Base-by-base conservation (phyloP, 2,797 vertebrate species). In the Eulemur rubriventer region DNA sequence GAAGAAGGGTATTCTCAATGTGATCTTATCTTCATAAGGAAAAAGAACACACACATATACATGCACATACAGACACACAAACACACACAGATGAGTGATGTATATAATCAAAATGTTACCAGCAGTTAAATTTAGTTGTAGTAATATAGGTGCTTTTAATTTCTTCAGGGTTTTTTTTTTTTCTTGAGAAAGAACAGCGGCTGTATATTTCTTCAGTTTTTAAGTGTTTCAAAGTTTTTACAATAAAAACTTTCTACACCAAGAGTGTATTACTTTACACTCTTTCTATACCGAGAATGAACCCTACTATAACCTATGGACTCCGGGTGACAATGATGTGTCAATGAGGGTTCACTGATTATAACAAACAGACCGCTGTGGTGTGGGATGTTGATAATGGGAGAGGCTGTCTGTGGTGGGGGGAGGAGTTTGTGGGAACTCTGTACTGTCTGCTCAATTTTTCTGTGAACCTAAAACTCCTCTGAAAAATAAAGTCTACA, bases 381-480 rank as follows among this genome's bases (percentile, higher is more conserved):
- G 30, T 5, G 18, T 11, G 7, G 26, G 57, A 10, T 33, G 6
- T 1, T 13, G 8, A 28, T 8, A 30, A 18, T 3, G 2, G 38
- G 22, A 8, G n/a, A 50, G 33, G 0, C 24, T 46, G 8, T 4
- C 50, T 9, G 8, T 24, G 14, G 41, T 2, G 3, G 26, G 26
- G 6, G 4, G 3, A 7, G 59, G 1, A 7, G 5, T 26, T 4
- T 28, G 10, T 61, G 33, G 16, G 0, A 55, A 43, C 7, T 22
- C 59, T 26, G 3, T 24, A 7, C 70, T 59, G 61, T 16, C 41
- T 41, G 35, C 14, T 90, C 22, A 35, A 2, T 52, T 91, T 72
- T 84, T 17, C 84, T 85, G 6, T n/a, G 72, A 92, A 75, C 50
- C 43, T 67, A 46, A 86, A 88, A 52, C 48, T 38, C 3, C 59